A percentile compares a stretch with the other conserved stretches of the same genome.
These are phyloP conservation scores for Amblyopsis rosae DNA, from an alignment of 2,113 vertebrate genomes.

Conservation along the genomic window DNA sequence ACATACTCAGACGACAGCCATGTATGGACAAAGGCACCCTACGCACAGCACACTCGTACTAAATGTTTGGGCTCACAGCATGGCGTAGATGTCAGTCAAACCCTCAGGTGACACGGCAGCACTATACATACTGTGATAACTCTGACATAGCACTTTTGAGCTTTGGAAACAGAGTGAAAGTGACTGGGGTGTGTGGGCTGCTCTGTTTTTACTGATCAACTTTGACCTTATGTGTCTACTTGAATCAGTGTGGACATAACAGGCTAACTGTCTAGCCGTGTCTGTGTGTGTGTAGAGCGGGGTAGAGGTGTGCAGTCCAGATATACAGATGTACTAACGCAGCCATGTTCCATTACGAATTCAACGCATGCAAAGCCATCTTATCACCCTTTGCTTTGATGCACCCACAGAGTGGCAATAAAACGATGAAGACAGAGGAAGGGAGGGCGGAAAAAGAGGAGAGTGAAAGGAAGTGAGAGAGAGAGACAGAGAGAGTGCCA, in stretches of 20 bases:
- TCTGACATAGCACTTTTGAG: conserved; percentile 25
- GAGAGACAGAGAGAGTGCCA: conserved; percentile 31
- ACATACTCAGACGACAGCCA: too few species aligned
- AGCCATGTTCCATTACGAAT: conserved; percentile 45
- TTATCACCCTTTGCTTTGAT: conserved; percentile 51
- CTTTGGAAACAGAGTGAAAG: conserved; percentile 38
- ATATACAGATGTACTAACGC: conserved; percentile 15
- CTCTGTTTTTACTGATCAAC: conserved; percentile 64
- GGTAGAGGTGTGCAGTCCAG: neutral
- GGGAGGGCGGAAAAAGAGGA: conserved; percentile 26
- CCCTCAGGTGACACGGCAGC: neutral
- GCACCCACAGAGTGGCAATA: conserved; percentile 32
- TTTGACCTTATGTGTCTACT: conserved; percentile 61
- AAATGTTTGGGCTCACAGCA: neutral
- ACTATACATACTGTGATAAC: conserved; percentile 21
- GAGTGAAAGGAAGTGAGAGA: conserved; percentile 11
- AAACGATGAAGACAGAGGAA: conserved; percentile 30
- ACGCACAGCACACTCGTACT: neutral
- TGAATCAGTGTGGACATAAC: conserved; percentile 48
- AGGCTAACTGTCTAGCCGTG: conserved; percentile 2
- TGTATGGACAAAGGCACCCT: neutral
- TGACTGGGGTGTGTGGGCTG: conserved; percentile 48
- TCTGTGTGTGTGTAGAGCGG: conserved; percentile 11
- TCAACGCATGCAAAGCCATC: conserved; percentile 54
- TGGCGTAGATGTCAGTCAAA: neutral